Evolutionary conservation across 2,113 vertebrate genomes (phyloP).

Genomic region (Limanda limanda): DNA sequence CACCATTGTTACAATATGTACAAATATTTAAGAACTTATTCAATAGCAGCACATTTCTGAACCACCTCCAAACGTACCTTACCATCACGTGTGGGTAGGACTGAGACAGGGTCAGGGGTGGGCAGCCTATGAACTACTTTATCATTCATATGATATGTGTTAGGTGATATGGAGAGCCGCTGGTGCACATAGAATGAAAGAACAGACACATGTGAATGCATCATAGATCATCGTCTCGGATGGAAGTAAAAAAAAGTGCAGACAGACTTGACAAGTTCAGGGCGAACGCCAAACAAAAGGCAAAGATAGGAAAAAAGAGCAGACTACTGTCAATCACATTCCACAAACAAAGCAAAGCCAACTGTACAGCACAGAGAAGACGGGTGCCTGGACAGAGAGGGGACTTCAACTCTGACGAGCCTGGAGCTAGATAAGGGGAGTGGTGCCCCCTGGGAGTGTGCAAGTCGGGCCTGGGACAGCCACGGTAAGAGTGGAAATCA

Average conservation of each 20-base stretch:
- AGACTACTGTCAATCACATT: conserved; percentile 51
- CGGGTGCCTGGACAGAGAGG: conserved; percentile 26
- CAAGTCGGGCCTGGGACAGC: conserved; percentile 49
- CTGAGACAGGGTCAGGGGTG: neutral
- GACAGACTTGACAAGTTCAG: conserved; percentile 10
- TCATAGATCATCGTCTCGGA: conserved; percentile 1
- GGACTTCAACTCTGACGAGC: conserved; percentile 19
- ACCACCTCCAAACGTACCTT: conserved; percentile 21
- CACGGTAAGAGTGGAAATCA: conserved; percentile 12
- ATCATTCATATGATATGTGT: conserved; percentile 5
- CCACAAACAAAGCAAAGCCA: conserved; percentile 58
- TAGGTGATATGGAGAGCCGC: neutral
- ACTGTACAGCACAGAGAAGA: conserved; percentile 60
- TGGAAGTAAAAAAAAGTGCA: conserved; percentile 24
- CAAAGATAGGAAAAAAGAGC: conserved; percentile 15
- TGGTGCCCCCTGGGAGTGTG: conserved; percentile 48
- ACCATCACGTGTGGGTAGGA: neutral
- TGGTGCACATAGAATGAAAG: conserved; percentile 21
- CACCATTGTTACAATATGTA: conserved; percentile 16
- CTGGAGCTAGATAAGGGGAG: conserved; percentile 18
- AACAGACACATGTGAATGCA: conserved; percentile 8
- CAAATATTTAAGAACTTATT: conserved; percentile 19
- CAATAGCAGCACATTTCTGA: conserved; percentile 59
- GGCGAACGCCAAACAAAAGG: conserved; percentile 17
- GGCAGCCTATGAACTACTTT: neutral